Conservation (phyloP, 1,140 invertebrate species). For the Lanistes nyassanus region DNA sequence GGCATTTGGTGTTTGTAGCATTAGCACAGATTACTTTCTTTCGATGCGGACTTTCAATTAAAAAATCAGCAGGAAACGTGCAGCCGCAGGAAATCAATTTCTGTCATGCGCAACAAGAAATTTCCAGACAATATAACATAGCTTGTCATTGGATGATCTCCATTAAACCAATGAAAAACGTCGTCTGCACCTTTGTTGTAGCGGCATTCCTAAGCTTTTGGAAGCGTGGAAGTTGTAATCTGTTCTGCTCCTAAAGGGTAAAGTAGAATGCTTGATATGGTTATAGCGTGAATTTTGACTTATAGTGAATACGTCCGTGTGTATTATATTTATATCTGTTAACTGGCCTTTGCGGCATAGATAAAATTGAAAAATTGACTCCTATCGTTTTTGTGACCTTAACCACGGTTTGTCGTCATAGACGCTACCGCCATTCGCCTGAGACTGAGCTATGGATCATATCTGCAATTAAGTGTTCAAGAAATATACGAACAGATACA, state of each 20-base stretch:
- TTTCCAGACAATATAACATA: neutral
- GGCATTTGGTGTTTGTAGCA: neutral
- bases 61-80: conserved; percentile 25
- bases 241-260: no score
- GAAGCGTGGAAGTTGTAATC: no score
- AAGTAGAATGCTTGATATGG: no score
- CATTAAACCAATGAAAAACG: conserved; percentile 12
- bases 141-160: neutral
- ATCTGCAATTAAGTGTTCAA: no score
- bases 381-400: neutral
- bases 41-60: neutral
- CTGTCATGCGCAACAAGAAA: conserved; percentile 14
- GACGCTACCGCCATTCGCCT: neutral
- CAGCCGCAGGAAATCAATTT: conserved; percentile 3
- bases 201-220: conserved; percentile 17
- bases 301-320: no score
- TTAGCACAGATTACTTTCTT: conserved; percentile 12
- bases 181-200: conserved; percentile 7
- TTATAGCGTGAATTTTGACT: no score
- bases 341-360: neutral
- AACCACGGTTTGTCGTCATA: conserved; percentile 9
- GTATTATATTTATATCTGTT: neutral
- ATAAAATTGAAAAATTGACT: conserved; percentile 5
- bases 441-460: no score
- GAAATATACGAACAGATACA: no score